These are phyloP conservation scores for Helobdella robusta DNA, from an alignment of 2,888 invertebrate genomes.

Conservation along the genomic window DNA sequence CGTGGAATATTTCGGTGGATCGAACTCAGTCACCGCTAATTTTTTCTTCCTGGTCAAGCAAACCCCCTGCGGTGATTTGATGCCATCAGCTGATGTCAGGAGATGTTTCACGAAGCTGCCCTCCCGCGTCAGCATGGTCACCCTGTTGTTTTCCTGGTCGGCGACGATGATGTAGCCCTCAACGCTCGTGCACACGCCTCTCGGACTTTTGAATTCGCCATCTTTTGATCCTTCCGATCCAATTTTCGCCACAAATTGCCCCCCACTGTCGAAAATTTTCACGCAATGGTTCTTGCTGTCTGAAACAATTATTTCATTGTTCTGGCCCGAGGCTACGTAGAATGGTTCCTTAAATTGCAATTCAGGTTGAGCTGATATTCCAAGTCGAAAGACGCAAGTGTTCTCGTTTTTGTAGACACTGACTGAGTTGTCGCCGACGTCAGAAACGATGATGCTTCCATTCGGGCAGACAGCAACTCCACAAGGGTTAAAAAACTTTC, in stretches of 20 bases:
- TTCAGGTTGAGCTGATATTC: conserved; percentile 27
- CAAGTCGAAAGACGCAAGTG: conserved; percentile 32
- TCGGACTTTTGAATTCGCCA: conserved; percentile 34
- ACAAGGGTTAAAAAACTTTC: conserved; percentile 35
- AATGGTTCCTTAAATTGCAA: conserved; percentile 34
- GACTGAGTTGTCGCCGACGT: conserved; percentile 34
- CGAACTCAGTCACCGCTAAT: conserved; percentile 35
- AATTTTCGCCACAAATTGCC: conserved; percentile 30
- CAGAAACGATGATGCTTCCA: conserved; percentile 35
- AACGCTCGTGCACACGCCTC: conserved; percentile 32
- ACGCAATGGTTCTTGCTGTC: conserved; percentile 36
- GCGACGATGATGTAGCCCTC: conserved; percentile 36
- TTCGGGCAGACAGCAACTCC: conserved; percentile 35
- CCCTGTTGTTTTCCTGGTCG: conserved; percentile 35
- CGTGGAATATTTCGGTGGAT: conserved; percentile 28
- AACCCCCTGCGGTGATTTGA: conserved; percentile 33
- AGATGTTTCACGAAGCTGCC: conserved; percentile 34
- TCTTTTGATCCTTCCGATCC: conserved; percentile 32
- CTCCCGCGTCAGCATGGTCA: conserved; percentile 30
- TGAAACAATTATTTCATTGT: conserved; percentile 36
- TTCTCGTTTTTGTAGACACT: conserved; percentile 35
- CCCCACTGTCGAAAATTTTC: conserved; percentile 34
- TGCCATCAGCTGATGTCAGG: conserved; percentile 32
- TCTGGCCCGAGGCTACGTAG: conserved; percentile 32
- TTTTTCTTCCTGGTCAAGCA: conserved; percentile 30